Percentiles rank a stretch among this genome's conserved stretches.
Evolutionary conservation across 2,797 vertebrate genomes (phyloP).

Genomic region (Circus cinereus): DNA sequence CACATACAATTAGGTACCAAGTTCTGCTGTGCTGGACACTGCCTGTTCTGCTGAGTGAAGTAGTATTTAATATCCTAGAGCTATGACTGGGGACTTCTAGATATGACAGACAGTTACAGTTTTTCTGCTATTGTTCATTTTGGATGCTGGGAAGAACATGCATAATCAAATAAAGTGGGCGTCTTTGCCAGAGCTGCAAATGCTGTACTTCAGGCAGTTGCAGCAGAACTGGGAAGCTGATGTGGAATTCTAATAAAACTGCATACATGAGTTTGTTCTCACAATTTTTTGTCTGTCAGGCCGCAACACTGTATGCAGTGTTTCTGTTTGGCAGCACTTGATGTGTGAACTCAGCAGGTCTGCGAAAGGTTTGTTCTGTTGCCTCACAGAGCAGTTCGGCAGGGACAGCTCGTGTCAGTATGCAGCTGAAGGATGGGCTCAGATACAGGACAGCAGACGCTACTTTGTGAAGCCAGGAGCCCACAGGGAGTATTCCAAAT

Average conservation of each 20-base stretch:
- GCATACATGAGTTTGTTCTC: not conserved
- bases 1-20: accelerated
- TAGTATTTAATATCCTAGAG: not conserved
- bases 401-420: not conserved
- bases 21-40: not conserved
- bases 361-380: accelerated
- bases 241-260: not conserved
- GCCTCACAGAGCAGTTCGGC: not conserved
- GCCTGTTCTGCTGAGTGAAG: not conserved
- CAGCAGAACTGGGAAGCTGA: not conserved
- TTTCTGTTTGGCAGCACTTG: not conserved
- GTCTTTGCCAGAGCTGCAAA: not conserved
- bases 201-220: not conserved
- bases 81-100: not conserved
- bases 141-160: not conserved
- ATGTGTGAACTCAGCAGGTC: not conserved
- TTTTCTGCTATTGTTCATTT: not conserved
- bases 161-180: not conserved
- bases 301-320: accelerated
- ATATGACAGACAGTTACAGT: not conserved
- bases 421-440: not conserved
- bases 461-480: not conserved
- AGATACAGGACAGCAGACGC: not conserved
- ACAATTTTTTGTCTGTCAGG: not conserved
- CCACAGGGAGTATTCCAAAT: not conserved